Base-by-base conservation (phyloP, 2,797 vertebrate genomes). In the Dicrostonyx torquatus region DNA sequence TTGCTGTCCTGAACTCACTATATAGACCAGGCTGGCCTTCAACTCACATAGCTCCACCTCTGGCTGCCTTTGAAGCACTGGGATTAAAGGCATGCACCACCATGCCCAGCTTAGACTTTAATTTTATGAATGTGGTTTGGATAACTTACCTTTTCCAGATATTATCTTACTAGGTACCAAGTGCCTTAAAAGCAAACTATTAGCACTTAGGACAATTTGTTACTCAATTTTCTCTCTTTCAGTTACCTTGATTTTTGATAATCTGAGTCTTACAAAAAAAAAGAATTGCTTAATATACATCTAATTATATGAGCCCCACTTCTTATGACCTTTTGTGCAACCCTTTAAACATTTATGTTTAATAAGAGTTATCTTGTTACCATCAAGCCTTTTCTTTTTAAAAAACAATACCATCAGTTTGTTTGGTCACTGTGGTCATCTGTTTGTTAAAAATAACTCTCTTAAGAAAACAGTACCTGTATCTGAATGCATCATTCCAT, bases 161-260 rank as follows among this genome's bases (percentile, higher is more conserved):
- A 90, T 37, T 62, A 85, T 82, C 48, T 84, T 88, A 95, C 3
- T 86, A 89, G 80, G n/a, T 31, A 92, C 14, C 40, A 86, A 83
- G 60, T 70, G 85, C n/a, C 50, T 85, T 72, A 40, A 8, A 76
- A 72, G 75, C 5, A 77, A 80, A 45, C 40, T 64, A 64, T 88
- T 17, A 88, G n/a, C 24, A 1, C 7, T 4, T 50, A 55, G 22
- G 29, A 91, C 87, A 24, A 89, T 77, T 79, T 88, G 76, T 95
- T 66, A 93, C 34, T 93, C 13, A 79, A 37, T 64, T n/a, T 48
- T 87, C 53, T 95, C n/a, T 80, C 80, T 37, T 84, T 24, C 48
- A 95, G 86, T 88, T 92, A 95, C 31, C 24, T 96, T 95, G 90
- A 91, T 11, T 95, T 90, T 87, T 89, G 55, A 22, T 37, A 86